Evolutionary conservation across 2,113 vertebrate genomes (phyloP).

Genomic region (Ceyx melanurus): DNA sequence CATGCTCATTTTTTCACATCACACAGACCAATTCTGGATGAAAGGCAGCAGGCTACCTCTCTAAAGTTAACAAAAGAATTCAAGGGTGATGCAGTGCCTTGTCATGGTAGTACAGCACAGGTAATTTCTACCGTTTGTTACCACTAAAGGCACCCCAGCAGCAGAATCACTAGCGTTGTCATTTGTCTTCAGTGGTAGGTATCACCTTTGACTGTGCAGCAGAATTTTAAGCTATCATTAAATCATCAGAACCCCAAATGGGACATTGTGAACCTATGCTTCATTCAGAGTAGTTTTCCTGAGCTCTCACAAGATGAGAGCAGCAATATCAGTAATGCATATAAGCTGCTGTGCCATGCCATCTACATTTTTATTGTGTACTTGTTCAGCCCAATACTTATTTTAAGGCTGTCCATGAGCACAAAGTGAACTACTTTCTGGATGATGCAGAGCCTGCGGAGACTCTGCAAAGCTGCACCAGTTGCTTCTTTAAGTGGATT

Average conservation of each 20-base stretch:
- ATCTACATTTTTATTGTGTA: not conserved
- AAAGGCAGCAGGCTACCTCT: not conserved
- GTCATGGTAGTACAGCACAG: not conserved
- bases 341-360: not conserved
- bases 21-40: not conserved
- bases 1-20: not conserved
- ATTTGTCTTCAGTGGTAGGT: not conserved
- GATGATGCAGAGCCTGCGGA: not conserved
- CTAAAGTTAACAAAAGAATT: constrained; percentile 2
- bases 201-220: constrained; percentile 10
- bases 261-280: not conserved
- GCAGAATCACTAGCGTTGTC: not conserved
- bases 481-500: not conserved
- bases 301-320: not conserved
- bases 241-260: constrained; percentile 3
- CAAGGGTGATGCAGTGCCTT: constrained; percentile 12
- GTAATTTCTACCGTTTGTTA: constrained; percentile 16
- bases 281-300: not conserved
- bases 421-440: not conserved
- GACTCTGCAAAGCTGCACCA: not conserved
- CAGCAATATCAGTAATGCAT: not conserved
- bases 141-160: not conserved
- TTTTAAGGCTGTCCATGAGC: not conserved
- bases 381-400: not conserved
- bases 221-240: constrained; percentile 15